Conservation (phyloP, 2,888 invertebrate species). For the Margaritifera margaritifera region DNA sequence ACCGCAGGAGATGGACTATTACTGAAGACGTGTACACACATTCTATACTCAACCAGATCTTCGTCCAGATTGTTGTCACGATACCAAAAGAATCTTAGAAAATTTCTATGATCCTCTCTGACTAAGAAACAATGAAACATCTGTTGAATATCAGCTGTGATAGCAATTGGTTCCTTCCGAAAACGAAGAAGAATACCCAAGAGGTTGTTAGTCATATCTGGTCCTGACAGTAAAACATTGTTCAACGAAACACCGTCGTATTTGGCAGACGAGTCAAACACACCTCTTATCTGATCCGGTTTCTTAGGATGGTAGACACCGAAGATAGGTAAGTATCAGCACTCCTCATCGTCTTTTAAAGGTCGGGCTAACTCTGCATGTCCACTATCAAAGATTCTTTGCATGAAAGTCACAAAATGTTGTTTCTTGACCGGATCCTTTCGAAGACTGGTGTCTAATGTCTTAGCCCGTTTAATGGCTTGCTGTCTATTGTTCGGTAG, state of each 20-base stretch:
- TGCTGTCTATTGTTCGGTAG: slow-evolving; percentile 25
- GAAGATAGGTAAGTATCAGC: slow-evolving; percentile 42
- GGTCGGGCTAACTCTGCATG: slow-evolving; percentile 34
- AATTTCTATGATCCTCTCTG: slow-evolving; percentile 23
- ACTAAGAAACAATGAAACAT: slow-evolving; percentile 40
- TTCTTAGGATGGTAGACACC: slow-evolving; percentile 30
- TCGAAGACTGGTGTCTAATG: slow-evolving; percentile 17
- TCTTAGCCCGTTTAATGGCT: slow-evolving; percentile 19
- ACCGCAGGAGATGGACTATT: slow-evolving; percentile 36
- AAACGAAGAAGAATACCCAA: slow-evolving; percentile 32
- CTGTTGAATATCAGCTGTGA: slow-evolving; percentile 33
- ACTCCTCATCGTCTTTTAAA: slow-evolving; percentile 19
- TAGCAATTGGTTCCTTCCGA: slow-evolving; percentile 19
- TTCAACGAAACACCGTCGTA: slow-evolving; percentile 33
- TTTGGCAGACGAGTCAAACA: slow-evolving; percentile 37
- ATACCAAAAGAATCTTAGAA: slow-evolving; percentile 36
- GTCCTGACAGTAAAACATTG: slow-evolving; percentile 26
- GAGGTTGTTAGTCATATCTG: slow-evolving; percentile 31
- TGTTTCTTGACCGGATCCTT: slow-evolving; percentile 22
- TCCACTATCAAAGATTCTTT: slow-evolving; percentile 20
- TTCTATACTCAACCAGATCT: slow-evolving; percentile 27
- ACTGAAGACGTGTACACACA: slow-evolving; percentile 35
- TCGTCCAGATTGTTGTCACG: slow-evolving; percentile 23
- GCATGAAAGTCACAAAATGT: slow-evolving; percentile 36
- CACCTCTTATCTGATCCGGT: slow-evolving; percentile 29